Evolutionary conservation across 2,113 vertebrate species (phyloP).

Genomic region (Xiphophorus couchianus): DNA sequence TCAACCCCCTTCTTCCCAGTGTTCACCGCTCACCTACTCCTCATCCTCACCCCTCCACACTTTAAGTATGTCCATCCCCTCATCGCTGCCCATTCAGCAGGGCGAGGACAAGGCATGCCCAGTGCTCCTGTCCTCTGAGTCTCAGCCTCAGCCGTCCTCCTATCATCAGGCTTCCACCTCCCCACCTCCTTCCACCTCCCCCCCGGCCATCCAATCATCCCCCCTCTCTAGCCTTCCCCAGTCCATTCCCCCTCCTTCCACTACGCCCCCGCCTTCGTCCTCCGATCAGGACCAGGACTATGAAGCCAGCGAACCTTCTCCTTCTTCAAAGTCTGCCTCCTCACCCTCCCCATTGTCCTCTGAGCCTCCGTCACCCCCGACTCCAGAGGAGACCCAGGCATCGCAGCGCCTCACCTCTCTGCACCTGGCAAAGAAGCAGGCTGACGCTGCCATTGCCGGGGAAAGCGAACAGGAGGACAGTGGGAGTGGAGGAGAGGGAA

Average conservation of each 20-base stretch:
- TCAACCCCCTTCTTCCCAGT: conserved; percentile 53
- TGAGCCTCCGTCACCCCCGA: conserved; percentile 69
- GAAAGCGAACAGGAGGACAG: conserved; percentile 89
- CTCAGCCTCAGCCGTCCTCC: conserved; percentile 20
- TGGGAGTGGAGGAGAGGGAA: conserved; percentile 88
- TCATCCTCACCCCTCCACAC: conserved; percentile 60
- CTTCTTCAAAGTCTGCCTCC: conserved; percentile 48
- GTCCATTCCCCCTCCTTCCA: conserved; percentile 61
- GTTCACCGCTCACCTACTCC: conserved; percentile 56
- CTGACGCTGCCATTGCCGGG: conserved; percentile 85
- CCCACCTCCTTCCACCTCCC: conserved; percentile 57
- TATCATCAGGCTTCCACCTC: conserved; percentile 55
- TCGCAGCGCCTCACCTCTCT: conserved; percentile 82
- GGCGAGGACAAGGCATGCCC: conserved; percentile 26
- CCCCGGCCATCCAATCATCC: conserved; percentile 51
- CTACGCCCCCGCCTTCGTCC: conserved; percentile 68
- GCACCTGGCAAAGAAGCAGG: conserved; percentile 90
- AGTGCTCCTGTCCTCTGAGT: conserved; percentile 8
- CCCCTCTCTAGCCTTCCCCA: conserved; percentile 63
- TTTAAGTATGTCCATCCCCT: conserved; percentile 52
- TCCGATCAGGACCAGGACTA: conserved; percentile 60
- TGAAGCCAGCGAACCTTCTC: conserved; percentile 52
- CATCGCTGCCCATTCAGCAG: conserved; percentile 31
- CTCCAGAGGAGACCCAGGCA: conserved; percentile 76
- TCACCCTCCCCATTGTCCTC: conserved; percentile 66